Percentiles rank a stretch among this genome's conserved stretches.
These are phyloP conservation scores for Lochmaea capreae DNA, from an alignment of 2,888 invertebrate species.

Conservation along the genomic window DNA sequence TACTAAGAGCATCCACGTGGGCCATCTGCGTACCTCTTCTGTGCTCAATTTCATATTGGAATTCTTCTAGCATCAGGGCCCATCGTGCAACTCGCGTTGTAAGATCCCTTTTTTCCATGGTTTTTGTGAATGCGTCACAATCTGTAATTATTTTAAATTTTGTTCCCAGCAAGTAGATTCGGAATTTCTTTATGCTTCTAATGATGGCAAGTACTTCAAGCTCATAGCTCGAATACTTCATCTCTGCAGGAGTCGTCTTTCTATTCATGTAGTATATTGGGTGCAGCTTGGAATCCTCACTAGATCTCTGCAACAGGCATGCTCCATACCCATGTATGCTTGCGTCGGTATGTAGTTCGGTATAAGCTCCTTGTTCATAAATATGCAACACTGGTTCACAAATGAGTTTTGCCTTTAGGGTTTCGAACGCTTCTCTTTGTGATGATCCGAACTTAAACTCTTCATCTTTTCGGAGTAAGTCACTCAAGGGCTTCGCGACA, in stretches of 20 bases:
- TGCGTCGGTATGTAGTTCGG: slow-evolving; percentile 47
- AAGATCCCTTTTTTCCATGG: slow-evolving; percentile 55
- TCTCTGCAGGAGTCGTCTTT: slow-evolving; percentile 44
- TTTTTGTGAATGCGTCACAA: slow-evolving; percentile 55
- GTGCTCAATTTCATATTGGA: slow-evolving; percentile 52
- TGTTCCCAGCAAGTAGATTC: slow-evolving; percentile 54
- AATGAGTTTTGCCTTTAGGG: slow-evolving; percentile 30
- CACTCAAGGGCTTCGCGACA: slow-evolving; percentile 57
- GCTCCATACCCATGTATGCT: slow-evolving; percentile 44
- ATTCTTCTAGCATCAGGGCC: slow-evolving; percentile 54
- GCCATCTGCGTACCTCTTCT: slow-evolving; percentile 50
- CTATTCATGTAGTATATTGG: too few species aligned
- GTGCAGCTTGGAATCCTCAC: background rate
- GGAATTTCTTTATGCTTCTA: slow-evolving; percentile 56
- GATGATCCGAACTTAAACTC: slow-evolving; percentile 39
- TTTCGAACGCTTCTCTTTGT: slow-evolving; percentile 39
- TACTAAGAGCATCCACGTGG: too few species aligned
- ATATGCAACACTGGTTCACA: slow-evolving; percentile 44
- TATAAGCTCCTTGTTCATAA: slow-evolving; percentile 35
- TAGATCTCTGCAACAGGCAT: slow-evolving; percentile 41
- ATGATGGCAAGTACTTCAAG: slow-evolving; percentile 58
- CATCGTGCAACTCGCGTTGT: slow-evolving; percentile 55
- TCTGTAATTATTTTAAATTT: slow-evolving; percentile 58
- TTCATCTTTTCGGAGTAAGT: slow-evolving; percentile 49
- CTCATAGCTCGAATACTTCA: slow-evolving; percentile 57